Evolutionary conservation across 2,888 invertebrate genomes (phyloP).

Genomic region (Pantelozetes paolii): DNA sequence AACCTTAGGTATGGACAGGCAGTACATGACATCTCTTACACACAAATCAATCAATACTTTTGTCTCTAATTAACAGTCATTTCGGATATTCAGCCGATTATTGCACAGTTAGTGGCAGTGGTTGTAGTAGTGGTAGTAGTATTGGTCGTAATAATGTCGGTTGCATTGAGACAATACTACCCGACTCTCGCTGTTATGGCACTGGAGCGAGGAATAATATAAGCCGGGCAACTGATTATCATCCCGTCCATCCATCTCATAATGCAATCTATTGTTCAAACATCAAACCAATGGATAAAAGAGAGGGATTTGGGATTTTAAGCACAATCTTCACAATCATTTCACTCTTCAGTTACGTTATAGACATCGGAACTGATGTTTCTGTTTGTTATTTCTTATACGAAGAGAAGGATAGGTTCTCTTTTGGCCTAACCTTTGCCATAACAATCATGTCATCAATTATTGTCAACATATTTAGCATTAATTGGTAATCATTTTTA

Average conservation of each 20-base stretch:
- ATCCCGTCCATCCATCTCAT: conserved; percentile 28
- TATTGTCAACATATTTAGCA: conserved; percentile 46
- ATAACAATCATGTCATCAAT: conserved; percentile 45
- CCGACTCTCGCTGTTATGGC: conserved; percentile 31
- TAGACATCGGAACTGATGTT: conserved; percentile 43
- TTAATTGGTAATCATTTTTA: conserved; percentile 47
- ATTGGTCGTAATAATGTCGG: conserved; percentile 3
- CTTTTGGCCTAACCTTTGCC: conserved; percentile 44
- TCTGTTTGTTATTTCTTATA: conserved; percentile 45
- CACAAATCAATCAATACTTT: background rate
- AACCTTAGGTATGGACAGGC: conserved; percentile 32
- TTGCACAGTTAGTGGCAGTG: conserved; percentile 33
- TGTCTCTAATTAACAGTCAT: conserved; percentile 8
- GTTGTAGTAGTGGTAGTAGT: conserved; percentile 37
- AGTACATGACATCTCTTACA: background rate
- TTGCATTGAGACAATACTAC: conserved; percentile 32
- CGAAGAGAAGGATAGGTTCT: conserved; percentile 41
- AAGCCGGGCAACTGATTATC: background rate
- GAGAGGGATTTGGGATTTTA: conserved; percentile 42
- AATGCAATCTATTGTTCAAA: background rate
- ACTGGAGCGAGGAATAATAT: background rate
- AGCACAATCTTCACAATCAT: conserved; percentile 42
- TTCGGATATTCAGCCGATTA: conserved; percentile 36
- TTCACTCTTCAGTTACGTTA: conserved; percentile 42
- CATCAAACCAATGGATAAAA: conserved; percentile 14